phyloP scores from a whole-genome alignment of 2,888 invertebrate genomes.

The Anaspis maculata region DNA sequence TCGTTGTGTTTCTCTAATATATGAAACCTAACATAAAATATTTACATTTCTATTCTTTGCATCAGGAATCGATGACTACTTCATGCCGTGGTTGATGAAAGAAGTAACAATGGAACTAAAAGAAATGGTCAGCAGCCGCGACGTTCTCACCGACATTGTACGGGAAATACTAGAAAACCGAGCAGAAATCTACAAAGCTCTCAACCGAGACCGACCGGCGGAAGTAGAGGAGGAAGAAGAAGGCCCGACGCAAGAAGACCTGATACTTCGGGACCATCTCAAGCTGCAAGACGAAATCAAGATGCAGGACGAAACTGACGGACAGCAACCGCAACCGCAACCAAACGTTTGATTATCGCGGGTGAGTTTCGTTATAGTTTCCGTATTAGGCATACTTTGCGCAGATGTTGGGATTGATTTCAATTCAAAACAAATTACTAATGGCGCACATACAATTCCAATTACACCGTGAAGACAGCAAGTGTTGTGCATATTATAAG shows the following conservation, averaged over 20 bases:
- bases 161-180: constrained; percentile 70
- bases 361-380: too few relatives aligned
- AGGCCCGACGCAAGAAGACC: constrained; percentile 28
- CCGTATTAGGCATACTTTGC: too few relatives aligned
- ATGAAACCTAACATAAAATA: too few relatives aligned
- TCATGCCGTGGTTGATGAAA: constrained; percentile 80
- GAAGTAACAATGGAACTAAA: constrained; percentile 76
- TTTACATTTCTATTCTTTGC: constrained; percentile 13
- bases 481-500: too few relatives aligned
- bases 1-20: too few relatives aligned
- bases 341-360: too few relatives aligned
- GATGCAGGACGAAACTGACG: constrained; percentile 11
- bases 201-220: constrained; percentile 31
- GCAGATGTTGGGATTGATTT: neutral
- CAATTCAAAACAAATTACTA: constrained; percentile 18
- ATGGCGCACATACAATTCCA: too few relatives aligned
- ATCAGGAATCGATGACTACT: constrained; percentile 66
- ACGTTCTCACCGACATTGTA: constrained; percentile 72
- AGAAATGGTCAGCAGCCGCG: constrained; percentile 70
- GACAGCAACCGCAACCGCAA: too few relatives aligned
- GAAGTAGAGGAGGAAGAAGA: constrained; percentile 30
- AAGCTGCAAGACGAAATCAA: constrained; percentile 30
- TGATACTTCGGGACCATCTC: constrained; percentile 32
- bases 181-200: constrained; percentile 52
- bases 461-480: too few relatives aligned